These are phyloP conservation scores for Terrapene triunguis DNA, from an alignment of 2,113 vertebrate genomes.

Conservation along the genomic window DNA sequence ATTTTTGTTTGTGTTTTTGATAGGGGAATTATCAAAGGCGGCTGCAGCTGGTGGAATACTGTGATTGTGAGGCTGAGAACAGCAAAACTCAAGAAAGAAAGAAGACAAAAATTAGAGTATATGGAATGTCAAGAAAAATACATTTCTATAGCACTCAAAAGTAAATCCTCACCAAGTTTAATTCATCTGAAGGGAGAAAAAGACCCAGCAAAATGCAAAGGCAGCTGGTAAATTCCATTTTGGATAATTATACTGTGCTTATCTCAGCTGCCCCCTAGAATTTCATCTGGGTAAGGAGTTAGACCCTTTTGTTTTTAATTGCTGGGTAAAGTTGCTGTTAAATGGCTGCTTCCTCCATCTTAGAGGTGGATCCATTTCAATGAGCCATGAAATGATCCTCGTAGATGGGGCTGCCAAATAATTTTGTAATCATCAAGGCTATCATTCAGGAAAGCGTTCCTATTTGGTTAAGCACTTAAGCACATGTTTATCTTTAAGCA, in stretches of 20 bases:
- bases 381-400: neutral
- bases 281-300: neutral
- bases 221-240: slow-evolving; percentile 35
- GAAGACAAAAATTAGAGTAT: slow-evolving; percentile 40
- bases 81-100: slow-evolving; percentile 54
- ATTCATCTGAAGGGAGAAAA: slow-evolving; percentile 6
- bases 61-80: slow-evolving; percentile 56
- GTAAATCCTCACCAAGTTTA: slow-evolving; percentile 43
- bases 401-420: neutral
- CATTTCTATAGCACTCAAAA: slow-evolving; percentile 31
- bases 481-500: neutral
- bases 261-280: slow-evolving; percentile 3
- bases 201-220: slow-evolving; percentile 51
- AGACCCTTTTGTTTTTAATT: neutral
- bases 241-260: neutral
- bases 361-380: neutral
- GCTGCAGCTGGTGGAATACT: slow-evolving; percentile 68
- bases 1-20: slow-evolving; percentile 28
- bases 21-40: slow-evolving; percentile 30
- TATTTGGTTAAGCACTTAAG: neutral
- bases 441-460: neutral
- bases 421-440: neutral
- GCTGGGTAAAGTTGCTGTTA: neutral
- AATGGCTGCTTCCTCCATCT: neutral
- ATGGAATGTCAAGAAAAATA: slow-evolving; percentile 34